Evolutionary conservation across 2,888 invertebrate species (phyloP), one percentile per base, ranked within the genome.

Genomic region (Ophioninae sp.): DNA sequence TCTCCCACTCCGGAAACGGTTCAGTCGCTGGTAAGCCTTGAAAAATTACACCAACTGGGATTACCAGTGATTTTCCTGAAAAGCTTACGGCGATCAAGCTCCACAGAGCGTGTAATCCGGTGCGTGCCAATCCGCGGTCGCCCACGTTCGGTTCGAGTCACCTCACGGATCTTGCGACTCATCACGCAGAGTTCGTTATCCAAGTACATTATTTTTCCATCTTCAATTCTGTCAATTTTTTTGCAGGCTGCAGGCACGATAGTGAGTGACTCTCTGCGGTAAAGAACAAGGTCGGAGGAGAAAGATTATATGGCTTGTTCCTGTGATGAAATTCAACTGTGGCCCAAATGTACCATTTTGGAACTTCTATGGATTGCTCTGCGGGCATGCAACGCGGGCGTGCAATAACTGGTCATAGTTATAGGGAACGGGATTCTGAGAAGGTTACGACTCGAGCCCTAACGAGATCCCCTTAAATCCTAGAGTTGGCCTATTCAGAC

Each of bases 151-250:
- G 79, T 81, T 75, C 63, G 67, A 75, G 79, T 81, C 44, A 61
- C 75, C 61, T 71, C 51, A 58, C n/a, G 10, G 37, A 9, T 65
- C 75, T 64, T 2, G 17, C 58, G 9, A 39, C 22, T 0, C 7
- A 10, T 6, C 23, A 37, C 17, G n/a, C 0, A 30, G 61, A 41
- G 59, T 61, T 22, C 63, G 7, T 37, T 37, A n/a, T 61, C 64
- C 44, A 71, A 61, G 44, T 61, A 76, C 74, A 69, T 39, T 69
- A 77, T 85, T 87, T 86, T 87, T 84, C 82, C 82, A 65, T 74
- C 44, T 77, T 75, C 83, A 80, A 85, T 83, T 67, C 73, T 82
- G 84, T 78, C 80, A 67, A 81, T 85, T 84, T 68, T 30, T 30
- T 30, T 30, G 1, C 3, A 3, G 30, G 1, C 58, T 56, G 69